Conservation (phyloP, 37 sponge, comb jelly and placozoan species). For the Haliclona indistincta region DNA sequence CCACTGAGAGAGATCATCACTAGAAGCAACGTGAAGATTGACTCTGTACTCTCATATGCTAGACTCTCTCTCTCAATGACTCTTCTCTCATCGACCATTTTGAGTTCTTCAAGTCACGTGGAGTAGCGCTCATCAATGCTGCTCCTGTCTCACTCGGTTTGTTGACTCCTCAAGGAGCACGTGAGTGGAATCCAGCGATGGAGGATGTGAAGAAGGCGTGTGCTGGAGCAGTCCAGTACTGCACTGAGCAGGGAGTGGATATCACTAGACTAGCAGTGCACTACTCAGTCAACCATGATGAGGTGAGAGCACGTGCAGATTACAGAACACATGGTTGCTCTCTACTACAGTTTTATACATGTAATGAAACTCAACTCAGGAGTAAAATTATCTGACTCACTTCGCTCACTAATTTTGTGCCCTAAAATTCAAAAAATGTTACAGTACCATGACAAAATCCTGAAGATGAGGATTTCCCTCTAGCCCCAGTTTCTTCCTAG, state of each 20-base stretch:
- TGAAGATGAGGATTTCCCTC: too few relatives aligned
- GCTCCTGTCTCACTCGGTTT: slow-evolving; percentile 91
- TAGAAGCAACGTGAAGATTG: slow-evolving; percentile 62
- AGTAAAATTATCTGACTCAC: too few relatives aligned
- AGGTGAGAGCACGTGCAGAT: slow-evolving; percentile 40
- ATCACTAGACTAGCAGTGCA: slow-evolving; percentile 70
- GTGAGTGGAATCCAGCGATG: slow-evolving; percentile 80
- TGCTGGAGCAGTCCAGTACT: slow-evolving; percentile 65
- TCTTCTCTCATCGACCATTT: slow-evolving; percentile 65
- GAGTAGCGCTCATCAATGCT: slow-evolving; percentile 87
- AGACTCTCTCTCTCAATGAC: slow-evolving; percentile 77
- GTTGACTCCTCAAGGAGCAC: slow-evolving; percentile 40
- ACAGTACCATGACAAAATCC: too few relatives aligned
- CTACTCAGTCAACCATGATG: slow-evolving; percentile 40
- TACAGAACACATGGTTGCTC: too few relatives aligned
- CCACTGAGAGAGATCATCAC: slow-evolving; percentile 51
- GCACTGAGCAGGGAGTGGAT: slow-evolving; percentile 59
- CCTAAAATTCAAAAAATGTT: too few relatives aligned
- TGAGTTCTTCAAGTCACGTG: slow-evolving; percentile 68
- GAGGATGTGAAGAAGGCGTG: slow-evolving; percentile 74
- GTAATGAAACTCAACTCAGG: too few relatives aligned
- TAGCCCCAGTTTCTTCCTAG: too few relatives aligned
- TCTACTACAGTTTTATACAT: too few relatives aligned
- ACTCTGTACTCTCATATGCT: slow-evolving; percentile 82
- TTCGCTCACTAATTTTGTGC: too few relatives aligned